phyloP scores from a whole-genome alignment of 1,140 invertebrate species.

The Daktulosphaira vitifoliae region DNA sequence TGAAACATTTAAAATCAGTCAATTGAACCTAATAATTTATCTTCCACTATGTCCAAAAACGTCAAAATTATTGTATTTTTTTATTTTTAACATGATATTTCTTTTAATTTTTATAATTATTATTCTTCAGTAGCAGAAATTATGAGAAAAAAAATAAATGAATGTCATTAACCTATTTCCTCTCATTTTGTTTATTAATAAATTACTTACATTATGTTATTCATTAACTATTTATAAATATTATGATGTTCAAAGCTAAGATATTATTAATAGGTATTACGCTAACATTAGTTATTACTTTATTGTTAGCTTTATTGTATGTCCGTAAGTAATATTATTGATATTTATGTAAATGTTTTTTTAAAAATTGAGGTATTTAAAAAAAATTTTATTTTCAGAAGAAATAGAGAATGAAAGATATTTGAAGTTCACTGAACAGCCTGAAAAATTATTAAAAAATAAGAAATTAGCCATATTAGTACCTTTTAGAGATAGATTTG shows the following conservation, averaged over 20 bases:
- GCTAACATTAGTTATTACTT: constrained; percentile 13
- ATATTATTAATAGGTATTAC: constrained; percentile 13
- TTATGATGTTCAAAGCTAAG: constrained; percentile 23
- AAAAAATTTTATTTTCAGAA: not conserved
- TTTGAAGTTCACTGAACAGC: not conserved
- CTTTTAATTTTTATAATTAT: too few relatives aligned
- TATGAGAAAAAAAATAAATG: too few relatives aligned
- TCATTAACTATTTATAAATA: not conserved
- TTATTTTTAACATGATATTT: too few relatives aligned
- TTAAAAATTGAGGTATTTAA: not conserved
- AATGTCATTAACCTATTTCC: too few relatives aligned
- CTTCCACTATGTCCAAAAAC: too few relatives aligned
- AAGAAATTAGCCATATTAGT: constrained; percentile 68
- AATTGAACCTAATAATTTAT: too few relatives aligned
- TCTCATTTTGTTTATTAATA: too few relatives aligned
- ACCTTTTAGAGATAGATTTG: constrained; percentile 89
- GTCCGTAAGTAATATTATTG: constrained; percentile 4
- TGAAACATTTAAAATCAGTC: too few relatives aligned
- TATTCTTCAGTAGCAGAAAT: too few relatives aligned
- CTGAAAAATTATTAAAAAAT: not conserved
- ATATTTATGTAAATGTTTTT: not conserved
- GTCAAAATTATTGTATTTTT: too few relatives aligned
- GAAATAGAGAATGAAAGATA: constrained; percentile 7
- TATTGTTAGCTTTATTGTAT: constrained; percentile 15
- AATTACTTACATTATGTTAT: too few relatives aligned